Evolutionary conservation across 2,797 vertebrate species (phyloP).

Genomic region (Poliocrania exsul): DNA sequence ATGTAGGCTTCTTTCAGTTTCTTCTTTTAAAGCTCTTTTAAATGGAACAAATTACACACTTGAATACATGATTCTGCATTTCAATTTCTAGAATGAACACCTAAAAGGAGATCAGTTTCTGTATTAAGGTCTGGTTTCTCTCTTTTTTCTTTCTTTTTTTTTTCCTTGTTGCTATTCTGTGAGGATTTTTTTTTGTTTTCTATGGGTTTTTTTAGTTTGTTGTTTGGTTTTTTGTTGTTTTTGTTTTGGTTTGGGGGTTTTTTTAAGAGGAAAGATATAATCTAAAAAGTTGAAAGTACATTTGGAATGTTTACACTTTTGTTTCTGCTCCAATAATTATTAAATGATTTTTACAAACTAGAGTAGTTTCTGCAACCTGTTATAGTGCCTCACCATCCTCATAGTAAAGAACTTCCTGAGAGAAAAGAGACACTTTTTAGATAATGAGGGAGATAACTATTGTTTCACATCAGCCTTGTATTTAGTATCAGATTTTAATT

Average conservation of each 20-base stretch:
- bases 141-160: background rate
- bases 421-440: background rate
- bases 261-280: background rate
- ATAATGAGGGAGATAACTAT: background rate
- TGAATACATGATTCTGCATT: background rate
- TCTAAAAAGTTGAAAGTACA: background rate
- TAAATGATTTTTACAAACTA: background rate
- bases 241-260: too few species aligned
- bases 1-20: background rate
- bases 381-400: background rate
- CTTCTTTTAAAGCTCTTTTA: background rate
- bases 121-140: background rate
- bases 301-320: background rate
- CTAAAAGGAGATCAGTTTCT: background rate
- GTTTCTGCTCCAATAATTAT: background rate
- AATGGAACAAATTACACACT: background rate
- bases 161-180: rapidly evolving
- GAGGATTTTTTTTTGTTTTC: rapidly evolving
- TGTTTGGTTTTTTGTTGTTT: background rate
- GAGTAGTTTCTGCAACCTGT: background rate
- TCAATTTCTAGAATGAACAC: background rate
- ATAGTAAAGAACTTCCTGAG: background rate
- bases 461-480: background rate
- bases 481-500: background rate
- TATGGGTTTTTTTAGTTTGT: background rate